Evolutionary conservation across 2,888 invertebrate species (phyloP).

Genomic region (Girardia tigrina): DNA sequence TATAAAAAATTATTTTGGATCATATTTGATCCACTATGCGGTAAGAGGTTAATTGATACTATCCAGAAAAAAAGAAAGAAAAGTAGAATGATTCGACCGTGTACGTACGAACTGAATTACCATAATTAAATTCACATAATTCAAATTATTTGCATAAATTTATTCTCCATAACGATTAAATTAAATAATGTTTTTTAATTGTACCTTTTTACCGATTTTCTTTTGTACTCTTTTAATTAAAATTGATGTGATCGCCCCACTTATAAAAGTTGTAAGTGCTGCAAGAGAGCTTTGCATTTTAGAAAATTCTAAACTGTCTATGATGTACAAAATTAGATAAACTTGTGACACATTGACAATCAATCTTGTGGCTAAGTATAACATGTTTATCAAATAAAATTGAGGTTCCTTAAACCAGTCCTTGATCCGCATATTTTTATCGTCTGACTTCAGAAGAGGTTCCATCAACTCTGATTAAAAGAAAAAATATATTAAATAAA

Average conservation of each 20-base stretch:
- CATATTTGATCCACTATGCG: no score
- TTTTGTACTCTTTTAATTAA: not conserved
- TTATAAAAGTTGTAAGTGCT: not conserved
- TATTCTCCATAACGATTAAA: no score
- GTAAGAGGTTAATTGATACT: no score
- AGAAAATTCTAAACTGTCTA: not conserved
- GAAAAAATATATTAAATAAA: not conserved
- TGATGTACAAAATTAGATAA: not conserved
- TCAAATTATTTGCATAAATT: no score
- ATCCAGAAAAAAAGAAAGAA: no score
- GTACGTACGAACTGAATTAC: no score
- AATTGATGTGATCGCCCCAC: not conserved
- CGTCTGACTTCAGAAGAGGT: not conserved
- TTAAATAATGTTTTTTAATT: not conserved
- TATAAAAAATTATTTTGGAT: no score
- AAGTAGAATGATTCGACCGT: no score
- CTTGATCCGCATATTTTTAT: not conserved
- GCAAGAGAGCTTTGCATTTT: not conserved
- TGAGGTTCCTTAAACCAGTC: not conserved
- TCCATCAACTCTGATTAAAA: not conserved
- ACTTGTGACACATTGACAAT: constrained; percentile 8
- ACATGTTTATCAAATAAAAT: not conserved
- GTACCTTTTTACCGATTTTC: not conserved
- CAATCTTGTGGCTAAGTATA: not conserved
- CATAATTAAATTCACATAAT: no score